Evolutionary conservation across 2,888 invertebrate genomes (phyloP).

Genomic region (Metalampra italica): DNA sequence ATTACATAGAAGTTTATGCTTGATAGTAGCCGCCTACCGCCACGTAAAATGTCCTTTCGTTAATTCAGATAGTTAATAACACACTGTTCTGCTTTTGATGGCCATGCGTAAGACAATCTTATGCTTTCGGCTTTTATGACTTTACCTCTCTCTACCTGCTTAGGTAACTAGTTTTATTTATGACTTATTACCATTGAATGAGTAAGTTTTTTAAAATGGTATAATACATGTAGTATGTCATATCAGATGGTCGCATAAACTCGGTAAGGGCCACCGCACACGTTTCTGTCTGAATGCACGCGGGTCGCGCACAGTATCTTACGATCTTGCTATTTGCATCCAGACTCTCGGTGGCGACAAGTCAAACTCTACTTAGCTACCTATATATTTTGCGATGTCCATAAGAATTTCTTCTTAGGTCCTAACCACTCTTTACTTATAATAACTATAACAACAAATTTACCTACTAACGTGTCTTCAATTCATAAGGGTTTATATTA

Average conservation of each 20-base stretch:
- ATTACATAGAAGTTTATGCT: too few species aligned
- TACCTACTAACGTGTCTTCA: too few species aligned
- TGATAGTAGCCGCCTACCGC: too few species aligned
- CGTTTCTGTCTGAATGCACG: constrained; percentile 39
- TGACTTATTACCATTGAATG: constrained; percentile 6
- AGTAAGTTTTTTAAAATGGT: constrained; percentile 20
- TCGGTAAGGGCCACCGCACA: constrained; percentile 57
- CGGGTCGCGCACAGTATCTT: constrained; percentile 45
- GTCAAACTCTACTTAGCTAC: constrained; percentile 20
- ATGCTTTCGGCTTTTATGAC: too few species aligned
- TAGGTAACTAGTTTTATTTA: background rate
- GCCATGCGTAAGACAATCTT: too few species aligned
- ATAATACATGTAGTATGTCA: constrained; percentile 35
- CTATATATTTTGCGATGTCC: constrained; percentile 1
- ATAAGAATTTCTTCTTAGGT: background rate
- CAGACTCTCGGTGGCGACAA: constrained; percentile 37
- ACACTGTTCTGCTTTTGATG: too few species aligned
- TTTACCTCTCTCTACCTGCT: background rate
- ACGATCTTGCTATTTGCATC: constrained; percentile 61
- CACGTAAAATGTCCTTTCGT: too few species aligned
- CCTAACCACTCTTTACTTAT: too few species aligned
- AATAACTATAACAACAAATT: too few species aligned
- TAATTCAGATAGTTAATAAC: too few species aligned
- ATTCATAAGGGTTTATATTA: too few species aligned
- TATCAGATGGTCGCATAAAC: constrained; percentile 41